Conservation (phyloP, 2,888 invertebrate genomes). For the Trachelus troglodyta region DNA sequence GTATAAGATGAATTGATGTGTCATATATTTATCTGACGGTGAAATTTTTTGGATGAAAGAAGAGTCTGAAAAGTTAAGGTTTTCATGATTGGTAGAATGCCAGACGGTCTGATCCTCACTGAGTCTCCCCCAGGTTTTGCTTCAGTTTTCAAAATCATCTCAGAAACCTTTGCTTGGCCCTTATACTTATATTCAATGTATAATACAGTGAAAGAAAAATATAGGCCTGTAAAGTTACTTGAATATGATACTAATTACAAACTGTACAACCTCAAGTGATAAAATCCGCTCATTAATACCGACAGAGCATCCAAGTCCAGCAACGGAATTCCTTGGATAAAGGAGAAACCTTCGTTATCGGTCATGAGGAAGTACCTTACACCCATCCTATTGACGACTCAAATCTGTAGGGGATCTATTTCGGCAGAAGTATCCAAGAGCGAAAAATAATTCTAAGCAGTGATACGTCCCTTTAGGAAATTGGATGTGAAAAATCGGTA, state of each 20-base stretch:
- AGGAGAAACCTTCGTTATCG: neutral
- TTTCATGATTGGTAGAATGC: neutral
- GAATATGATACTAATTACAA: neutral
- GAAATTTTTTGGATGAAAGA: neutral
- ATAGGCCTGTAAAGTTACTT: neutral
- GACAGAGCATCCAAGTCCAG: neutral
- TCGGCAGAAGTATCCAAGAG: neutral
- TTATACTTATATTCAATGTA: neutral
- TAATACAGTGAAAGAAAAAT: neutral
- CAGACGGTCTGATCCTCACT: neutral
- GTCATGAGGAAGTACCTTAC: neutral
- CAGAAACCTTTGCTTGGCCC: neutral
- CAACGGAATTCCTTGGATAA: neutral
- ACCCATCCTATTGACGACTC: neutral
- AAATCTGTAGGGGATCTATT: neutral
- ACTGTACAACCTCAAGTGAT: neutral
- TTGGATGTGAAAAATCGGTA: neutral
- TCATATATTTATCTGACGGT: too few relatives aligned
- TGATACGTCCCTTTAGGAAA: neutral
- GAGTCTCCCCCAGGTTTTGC: neutral
- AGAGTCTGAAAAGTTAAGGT: neutral
- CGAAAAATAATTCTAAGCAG: neutral
- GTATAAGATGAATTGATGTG: neutral
- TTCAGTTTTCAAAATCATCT: neutral
- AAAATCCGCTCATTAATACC: neutral